Percentiles rank a stretch among this genome's conserved stretches.
Conservation (phyloP, 2,113 vertebrate genomes). For the Elephantulus edwardii region DNA sequence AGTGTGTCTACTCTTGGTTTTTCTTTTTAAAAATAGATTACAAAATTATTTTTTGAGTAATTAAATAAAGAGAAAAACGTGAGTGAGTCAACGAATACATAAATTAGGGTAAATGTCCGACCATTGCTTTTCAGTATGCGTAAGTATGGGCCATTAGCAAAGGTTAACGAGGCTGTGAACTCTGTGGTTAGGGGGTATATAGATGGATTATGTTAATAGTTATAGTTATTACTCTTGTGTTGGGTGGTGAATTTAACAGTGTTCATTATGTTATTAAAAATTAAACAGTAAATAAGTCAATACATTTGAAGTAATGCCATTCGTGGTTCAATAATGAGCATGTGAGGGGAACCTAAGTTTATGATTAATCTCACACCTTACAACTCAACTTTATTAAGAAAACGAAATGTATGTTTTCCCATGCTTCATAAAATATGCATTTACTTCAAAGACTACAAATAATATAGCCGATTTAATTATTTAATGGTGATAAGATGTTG, state of each 20-base stretch:
- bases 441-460: not conserved
- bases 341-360: not conserved
- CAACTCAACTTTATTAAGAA: not conserved
- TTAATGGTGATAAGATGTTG: not conserved
- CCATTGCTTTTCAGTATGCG: not conserved
- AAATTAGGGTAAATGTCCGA: not conserved
- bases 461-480: not conserved
- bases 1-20: not conserved
- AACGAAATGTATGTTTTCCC: not conserved
- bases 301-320: not conserved
- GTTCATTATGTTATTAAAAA: slow-evolving; percentile 21
- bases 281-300: slow-evolving; percentile 12
- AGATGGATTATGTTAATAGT: not conserved
- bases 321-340: slow-evolving; percentile 15
- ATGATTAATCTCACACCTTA: not conserved
- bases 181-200: not conserved
- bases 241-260: not conserved
- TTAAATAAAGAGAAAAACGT: not conserved
- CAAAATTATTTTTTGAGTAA: not conserved
- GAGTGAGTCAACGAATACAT: not conserved
- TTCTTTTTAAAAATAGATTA: not conserved
- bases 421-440: not conserved
- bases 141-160: not conserved
- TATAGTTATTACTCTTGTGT: not conserved
- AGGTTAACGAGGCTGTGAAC: not conserved